Base-by-base conservation (phyloP, 2,888 invertebrate genomes). In the Aspidiotus rigidus region DNA sequence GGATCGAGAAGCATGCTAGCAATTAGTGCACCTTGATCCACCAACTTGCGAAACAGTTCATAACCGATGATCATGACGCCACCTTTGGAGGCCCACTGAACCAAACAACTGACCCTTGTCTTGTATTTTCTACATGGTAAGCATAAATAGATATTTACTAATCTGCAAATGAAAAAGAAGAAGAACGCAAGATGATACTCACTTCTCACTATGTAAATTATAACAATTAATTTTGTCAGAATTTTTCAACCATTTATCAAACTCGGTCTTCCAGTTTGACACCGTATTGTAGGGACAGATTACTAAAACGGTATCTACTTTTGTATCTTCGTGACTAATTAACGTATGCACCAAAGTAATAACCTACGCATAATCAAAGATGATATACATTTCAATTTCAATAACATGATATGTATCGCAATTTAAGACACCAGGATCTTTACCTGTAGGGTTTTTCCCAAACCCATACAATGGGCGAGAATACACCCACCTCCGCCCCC, bases 211-310 rank as follows among this genome's bases (percentile, higher is more conserved):
- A 75, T 86, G 90, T 1, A 95, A 83, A 71, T 88, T 86, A 7
- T 94, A 84, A 40, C 87, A 83, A 49, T 81, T 81, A 7, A 83
- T 83, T 3, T 82, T 79, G 8, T 82, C 80, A 0, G 86, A 80
- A 74, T 86, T 83, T 70, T 84, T 83, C 69, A 93, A 81, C 97
- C 96, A 97, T 76, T 88, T 88, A n/a, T 84, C 81, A 79, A 91
- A 95, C 80, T 98, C 98, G 74, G 88, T 87, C 28, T 88, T 87
- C 99, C 99, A 99, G 81, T 99, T 99, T 73, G 93, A 85, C 0
- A 97, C 90, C 0, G 96, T 98, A 75, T 93, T 95, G 41, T 97
- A 81, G 0, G 99, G 99, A 74, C 93, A 91, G 16, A 98, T 90
- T 0, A 99, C 86, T 75, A 99, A 80, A 60, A 90, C 88, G 1